Evolutionary conservation across 2,797 vertebrate genomes (phyloP).

Genomic region (Halcyon badia): DNA sequence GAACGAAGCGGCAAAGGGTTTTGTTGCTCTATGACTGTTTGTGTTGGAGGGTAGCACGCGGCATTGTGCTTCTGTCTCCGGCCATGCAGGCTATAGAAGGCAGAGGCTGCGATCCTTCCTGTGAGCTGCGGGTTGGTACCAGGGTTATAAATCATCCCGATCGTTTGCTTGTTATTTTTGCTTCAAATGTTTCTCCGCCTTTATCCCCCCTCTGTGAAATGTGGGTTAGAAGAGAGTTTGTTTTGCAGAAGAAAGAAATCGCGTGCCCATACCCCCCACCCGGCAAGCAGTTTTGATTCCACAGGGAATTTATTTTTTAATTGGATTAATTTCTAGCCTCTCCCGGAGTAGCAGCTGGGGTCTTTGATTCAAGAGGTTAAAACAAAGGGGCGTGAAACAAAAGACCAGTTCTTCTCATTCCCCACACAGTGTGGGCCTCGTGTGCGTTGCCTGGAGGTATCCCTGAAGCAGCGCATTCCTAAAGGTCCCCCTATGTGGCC

Average conservation of each 20-base stretch:
- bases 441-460: neutral
- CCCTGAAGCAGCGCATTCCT: constrained; percentile 4
- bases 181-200: neutral
- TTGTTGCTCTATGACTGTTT: constrained; percentile 52
- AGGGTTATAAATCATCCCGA: constrained; percentile 37
- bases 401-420: constrained; percentile 55
- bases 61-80: constrained; percentile 18
- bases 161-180: constrained; percentile 12
- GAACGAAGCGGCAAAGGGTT: constrained; percentile 61
- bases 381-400: constrained; percentile 66
- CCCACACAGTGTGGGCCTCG: neutral
- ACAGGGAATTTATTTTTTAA: constrained; percentile 64
- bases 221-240: constrained; percentile 34
- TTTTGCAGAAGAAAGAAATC: constrained; percentile 26
- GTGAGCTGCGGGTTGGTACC: neutral
- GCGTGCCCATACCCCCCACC: neutral
- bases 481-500: neutral
- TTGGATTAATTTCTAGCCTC: constrained; percentile 69
- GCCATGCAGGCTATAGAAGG: neutral
- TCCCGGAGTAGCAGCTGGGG: constrained; percentile 59
- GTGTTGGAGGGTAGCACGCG: neutral
- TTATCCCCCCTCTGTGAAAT: neutral
- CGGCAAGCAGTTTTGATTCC: constrained; percentile 13
- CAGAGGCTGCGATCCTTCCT: neutral
- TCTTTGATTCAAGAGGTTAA: constrained; percentile 69